Percentiles rank a stretch among this genome's conserved stretches.
Evolutionary conservation across 1,140 invertebrate genomes (phyloP).

Genomic region (Daktulosphaira vitifoliae): DNA sequence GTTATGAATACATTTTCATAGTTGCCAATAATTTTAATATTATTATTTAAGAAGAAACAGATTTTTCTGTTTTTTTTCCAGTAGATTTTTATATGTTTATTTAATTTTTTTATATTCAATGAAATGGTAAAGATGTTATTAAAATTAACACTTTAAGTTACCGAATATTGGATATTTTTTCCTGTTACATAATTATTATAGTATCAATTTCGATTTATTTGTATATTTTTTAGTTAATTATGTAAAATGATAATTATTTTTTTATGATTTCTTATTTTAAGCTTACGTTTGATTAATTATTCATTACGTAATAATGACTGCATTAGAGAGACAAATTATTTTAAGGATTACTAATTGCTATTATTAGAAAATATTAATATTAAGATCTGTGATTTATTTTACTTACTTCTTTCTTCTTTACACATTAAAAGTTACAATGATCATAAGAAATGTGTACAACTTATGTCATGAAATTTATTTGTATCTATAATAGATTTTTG

Average conservation of each 20-base stretch:
- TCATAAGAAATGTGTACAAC: no score
- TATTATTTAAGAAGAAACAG: neutral
- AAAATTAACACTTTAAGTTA: no score
- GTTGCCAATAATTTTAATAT: neutral
- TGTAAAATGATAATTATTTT: no score
- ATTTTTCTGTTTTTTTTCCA: neutral
- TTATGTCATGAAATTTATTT: no score
- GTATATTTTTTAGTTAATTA: conserved; percentile 3
- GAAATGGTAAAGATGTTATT: no score
- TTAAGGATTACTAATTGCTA: neutral
- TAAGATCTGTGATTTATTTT: conserved; percentile 21
- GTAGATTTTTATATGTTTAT: neutral
- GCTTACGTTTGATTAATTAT: conserved; percentile 12
- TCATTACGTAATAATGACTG: conserved; percentile 3
- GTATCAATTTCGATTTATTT: neutral
- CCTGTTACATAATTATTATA: neutral
- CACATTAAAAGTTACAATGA: neutral
- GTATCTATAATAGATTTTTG: conserved; percentile 13
- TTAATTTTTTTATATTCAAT: no score
- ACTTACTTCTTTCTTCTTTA: conserved; percentile 27
- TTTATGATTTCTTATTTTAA: neutral
- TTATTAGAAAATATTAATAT: conserved; percentile 2
- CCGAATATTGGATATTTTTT: no score
- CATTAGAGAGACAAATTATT: conserved; percentile 10
- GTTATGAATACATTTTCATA: neutral